phyloP scores from a whole-genome alignment of 2,113 vertebrate genomes.

The Collichthys lucidus region DNA sequence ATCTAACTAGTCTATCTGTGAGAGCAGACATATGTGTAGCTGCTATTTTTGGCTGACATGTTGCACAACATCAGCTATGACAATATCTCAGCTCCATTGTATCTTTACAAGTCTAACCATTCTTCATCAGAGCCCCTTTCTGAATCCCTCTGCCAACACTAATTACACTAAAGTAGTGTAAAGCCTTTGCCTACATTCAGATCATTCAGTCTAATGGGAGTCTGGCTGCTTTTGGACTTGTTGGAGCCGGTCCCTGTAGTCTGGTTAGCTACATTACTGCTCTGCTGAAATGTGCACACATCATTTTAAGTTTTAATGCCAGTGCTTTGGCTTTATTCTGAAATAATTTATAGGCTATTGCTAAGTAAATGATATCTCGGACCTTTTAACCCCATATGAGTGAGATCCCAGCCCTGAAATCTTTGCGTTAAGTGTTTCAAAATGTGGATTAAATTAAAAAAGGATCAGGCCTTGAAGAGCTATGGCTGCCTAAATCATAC shows the following conservation, averaged over 20 bases:
- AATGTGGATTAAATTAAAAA: constrained; percentile 47
- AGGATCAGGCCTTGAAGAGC: constrained; percentile 28
- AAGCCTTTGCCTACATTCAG: constrained; percentile 56
- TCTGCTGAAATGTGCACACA: constrained; percentile 51
- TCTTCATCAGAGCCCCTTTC: constrained; percentile 51
- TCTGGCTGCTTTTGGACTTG: constrained; percentile 59
- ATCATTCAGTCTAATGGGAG: constrained; percentile 66
- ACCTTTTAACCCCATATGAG: constrained; percentile 52
- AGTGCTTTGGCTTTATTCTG: constrained; percentile 36
- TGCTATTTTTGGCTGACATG: constrained; percentile 16
- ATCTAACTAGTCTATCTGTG: background rate
- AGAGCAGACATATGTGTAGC: background rate
- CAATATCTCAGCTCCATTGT: constrained; percentile 29
- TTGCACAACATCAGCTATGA: constrained; percentile 23
- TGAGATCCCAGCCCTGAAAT: constrained; percentile 24
- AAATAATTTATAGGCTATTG: constrained; percentile 53
- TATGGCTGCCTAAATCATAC: constrained; percentile 12
- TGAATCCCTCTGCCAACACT: constrained; percentile 56
- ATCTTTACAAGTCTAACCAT: constrained; percentile 39
- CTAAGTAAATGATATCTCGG: constrained; percentile 54
- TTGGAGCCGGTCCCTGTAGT: constrained; percentile 63
- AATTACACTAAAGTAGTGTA: constrained; percentile 69
- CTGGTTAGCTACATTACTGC: constrained; percentile 59
- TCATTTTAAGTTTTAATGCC: constrained; percentile 50
- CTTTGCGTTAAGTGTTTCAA: constrained; percentile 17